Base-by-base conservation (phyloP, 2,888 invertebrate genomes). In the Tupiocoris notatus region DNA sequence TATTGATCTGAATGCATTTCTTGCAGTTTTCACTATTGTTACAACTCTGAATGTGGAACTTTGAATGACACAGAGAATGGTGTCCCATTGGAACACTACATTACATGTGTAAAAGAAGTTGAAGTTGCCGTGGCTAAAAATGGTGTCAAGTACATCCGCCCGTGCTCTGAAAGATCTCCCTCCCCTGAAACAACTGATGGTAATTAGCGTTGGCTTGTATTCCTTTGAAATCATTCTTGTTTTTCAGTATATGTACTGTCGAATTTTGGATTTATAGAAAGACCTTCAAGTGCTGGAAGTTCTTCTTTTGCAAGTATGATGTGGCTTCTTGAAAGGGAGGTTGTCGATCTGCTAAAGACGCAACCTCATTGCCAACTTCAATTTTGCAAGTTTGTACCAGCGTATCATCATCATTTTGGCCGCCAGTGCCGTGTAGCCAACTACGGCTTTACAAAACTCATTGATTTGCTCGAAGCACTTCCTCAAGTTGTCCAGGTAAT, bases 371-470 rank as follows among this genome's bases (percentile, higher is more conserved):
- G 94, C 82, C 91, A 92, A 76, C 89, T 98, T 85, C 89, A 91
- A 1, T 91, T 93, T 83, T 89, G 86, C 84, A 93, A 94, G 82
- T 93, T 97, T 80, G 96, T 97, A 81, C 97, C 97, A 1, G 92
- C 95, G 0, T 98, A 97, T 85, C 97, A 98, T 83, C 96, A 96
- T 84, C 96, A 96, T 84, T 98, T 96, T 84, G 96, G 96, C 0
- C 89, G 95, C 39, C 97, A 98, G 84, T 96, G 96, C 83, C 89
- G 96, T 71, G 96, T 98, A 0, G 94, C 96, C 6, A 95, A 96
- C 86, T 98, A 96, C 83, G 98, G 98, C n/a, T 96, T 93, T 83
- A 94, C 94, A 0, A 95, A 95, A 84, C 86, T 98, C 1, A 91
- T 95, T 20, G 96, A 97, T 84, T 86, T 98, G 57, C 89, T 98